Conservation (phyloP, 2,113 vertebrate species). For the Bubalus kerabau region DNA sequence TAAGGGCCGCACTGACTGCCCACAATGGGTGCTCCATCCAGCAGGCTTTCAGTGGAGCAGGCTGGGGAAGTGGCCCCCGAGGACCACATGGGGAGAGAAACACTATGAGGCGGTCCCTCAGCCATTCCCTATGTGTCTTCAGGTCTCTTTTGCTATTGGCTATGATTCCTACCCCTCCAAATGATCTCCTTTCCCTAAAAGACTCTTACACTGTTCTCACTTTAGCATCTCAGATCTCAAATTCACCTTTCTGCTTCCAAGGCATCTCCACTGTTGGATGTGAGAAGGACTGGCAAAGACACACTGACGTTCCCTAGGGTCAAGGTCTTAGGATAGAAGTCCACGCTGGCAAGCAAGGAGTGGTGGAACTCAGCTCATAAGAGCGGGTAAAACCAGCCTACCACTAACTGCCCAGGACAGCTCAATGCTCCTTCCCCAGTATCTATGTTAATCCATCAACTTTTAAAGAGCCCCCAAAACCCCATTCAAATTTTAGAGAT, state of each 20-base stretch:
- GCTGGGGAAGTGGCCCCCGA: background rate
- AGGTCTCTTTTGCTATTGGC: background rate
- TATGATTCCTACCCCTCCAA: background rate
- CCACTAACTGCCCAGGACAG: background rate
- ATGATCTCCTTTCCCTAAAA: background rate
- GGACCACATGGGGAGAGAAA: background rate
- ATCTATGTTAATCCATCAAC: background rate
- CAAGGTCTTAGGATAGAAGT: background rate
- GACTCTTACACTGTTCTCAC: background rate
- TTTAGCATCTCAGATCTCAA: background rate
- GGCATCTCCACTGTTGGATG: background rate
- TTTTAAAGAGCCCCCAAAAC: background rate
- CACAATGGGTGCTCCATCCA: background rate
- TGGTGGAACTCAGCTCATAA: background rate
- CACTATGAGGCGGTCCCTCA: background rate
- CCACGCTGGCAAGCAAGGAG: background rate
- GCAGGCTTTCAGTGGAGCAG: background rate
- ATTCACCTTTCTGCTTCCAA: background rate
- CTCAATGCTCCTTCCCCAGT: background rate
- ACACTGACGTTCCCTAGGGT: background rate
- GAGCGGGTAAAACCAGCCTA: background rate
- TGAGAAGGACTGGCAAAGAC: background rate
- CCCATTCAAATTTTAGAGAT: background rate
- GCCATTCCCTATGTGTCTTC: fast-evolving
- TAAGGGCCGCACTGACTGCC: background rate